These are phyloP conservation scores for Megalops cyprinoides DNA, from an alignment of 2,797 vertebrate species.

Conservation along the genomic window DNA sequence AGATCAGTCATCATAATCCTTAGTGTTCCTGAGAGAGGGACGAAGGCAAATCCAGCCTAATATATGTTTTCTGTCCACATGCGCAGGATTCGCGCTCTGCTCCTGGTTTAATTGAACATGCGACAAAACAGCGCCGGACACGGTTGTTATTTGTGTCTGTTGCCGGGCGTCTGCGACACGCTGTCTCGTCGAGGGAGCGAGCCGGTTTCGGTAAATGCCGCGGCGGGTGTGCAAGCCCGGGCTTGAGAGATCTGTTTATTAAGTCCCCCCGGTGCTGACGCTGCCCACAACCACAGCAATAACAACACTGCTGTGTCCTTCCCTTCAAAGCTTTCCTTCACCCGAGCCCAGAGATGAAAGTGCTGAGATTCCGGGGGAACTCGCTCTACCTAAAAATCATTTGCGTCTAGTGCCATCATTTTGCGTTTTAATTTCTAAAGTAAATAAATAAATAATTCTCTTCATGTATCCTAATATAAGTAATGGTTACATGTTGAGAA, in stretches of 20 bases:
- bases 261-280: background rate
- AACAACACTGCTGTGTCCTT: background rate
- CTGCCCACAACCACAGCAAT: background rate
- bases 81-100: background rate
- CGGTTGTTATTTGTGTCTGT: background rate
- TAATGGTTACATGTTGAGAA: conserved; percentile 60
- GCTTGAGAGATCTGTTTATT: conserved; percentile 2
- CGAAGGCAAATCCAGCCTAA: background rate
- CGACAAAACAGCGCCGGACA: background rate
- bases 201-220: conserved; percentile 7
- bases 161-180: background rate
- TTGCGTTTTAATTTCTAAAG: conserved; percentile 51
- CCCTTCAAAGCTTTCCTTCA: background rate
- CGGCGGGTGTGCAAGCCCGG: background rate
- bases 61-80: conserved; percentile 23
- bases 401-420: conserved; percentile 34
- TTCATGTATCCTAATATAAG: conserved; percentile 50
- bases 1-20: conserved; percentile 24
- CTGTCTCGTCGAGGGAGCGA: background rate
- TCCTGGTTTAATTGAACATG: conserved; percentile 13
- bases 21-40: background rate
- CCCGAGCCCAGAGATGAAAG: conserved; percentile 34
- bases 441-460: conserved; percentile 31
- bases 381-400: conserved; percentile 38
- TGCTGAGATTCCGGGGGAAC: conserved; percentile 12